A percentile compares a stretch with the other conserved stretches of the same genome.
phyloP scores from a whole-genome alignment of 2,888 invertebrate genomes.

The Biston stratarius region DNA sequence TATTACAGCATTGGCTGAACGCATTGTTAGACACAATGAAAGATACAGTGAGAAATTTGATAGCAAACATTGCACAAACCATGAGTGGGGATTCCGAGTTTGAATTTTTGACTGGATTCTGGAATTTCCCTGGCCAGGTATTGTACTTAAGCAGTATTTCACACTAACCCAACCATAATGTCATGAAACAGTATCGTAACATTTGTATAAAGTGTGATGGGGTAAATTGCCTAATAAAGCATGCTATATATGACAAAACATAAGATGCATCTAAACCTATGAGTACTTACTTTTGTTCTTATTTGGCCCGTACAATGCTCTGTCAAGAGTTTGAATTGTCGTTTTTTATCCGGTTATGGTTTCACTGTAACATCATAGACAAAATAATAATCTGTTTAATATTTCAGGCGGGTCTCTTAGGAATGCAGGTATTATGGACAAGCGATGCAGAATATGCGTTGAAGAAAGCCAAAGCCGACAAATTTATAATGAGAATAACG shows the following conservation, averaged over 20 bases:
- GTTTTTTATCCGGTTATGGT: not conserved
- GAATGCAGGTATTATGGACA: conserved; percentile 95
- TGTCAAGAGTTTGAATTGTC: no score
- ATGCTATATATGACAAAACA: not conserved
- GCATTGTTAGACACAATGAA: conserved; percentile 89
- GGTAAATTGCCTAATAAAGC: not conserved
- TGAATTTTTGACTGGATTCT: conserved; percentile 90
- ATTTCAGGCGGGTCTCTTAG: conserved; percentile 91
- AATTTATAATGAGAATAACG: conserved; percentile 91
- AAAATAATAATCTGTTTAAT: not conserved
- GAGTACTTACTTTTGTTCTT: no score
- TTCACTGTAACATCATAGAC: not conserved
- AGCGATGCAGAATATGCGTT: conserved; percentile 93
- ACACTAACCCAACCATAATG: not conserved
- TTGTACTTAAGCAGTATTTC: not conserved
- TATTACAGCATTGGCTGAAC: conserved; percentile 90
- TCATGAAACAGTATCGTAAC: not conserved
- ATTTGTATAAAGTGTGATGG: not conserved
- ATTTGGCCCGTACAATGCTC: no score
- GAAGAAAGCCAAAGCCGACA: conserved; percentile 89
- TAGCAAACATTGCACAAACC: conserved; percentile 89
- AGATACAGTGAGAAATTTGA: conserved; percentile 90
- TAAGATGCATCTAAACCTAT: no score
- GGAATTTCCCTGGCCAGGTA: conserved; percentile 92
- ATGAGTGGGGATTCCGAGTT: conserved; percentile 90